Evolutionary conservation across 1,140 invertebrate genomes (phyloP).

Genomic region (Pogonognathellus flavescens): DNA sequence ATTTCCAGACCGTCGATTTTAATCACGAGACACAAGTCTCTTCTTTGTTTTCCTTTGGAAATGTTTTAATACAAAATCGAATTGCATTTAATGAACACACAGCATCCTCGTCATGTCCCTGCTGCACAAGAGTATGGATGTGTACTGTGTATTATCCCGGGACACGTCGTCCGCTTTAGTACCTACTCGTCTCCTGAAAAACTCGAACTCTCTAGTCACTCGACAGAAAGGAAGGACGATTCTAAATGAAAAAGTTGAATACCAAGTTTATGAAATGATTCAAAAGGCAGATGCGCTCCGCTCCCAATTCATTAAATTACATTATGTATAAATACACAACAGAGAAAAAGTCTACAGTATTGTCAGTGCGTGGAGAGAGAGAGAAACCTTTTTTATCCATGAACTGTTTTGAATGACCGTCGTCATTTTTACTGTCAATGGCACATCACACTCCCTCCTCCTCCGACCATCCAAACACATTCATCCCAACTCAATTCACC

Average conservation of each 20-base stretch:
- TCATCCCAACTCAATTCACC: neutral
- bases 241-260: constrained; percentile 18
- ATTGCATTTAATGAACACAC: neutral
- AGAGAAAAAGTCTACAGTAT: constrained; percentile 3
- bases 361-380: neutral
- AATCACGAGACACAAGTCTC: constrained; percentile 27
- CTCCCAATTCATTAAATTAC: constrained; percentile 13
- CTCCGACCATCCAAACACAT: neutral
- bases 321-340: neutral
- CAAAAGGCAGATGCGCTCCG: constrained; percentile 42
- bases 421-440: constrained; percentile 24
- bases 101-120: neutral
- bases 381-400: constrained; percentile 25
- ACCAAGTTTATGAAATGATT: constrained; percentile 1
- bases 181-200: neutral
- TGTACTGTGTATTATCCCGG: neutral
- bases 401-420: constrained; percentile 37
- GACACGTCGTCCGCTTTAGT: neutral
- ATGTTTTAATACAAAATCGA: constrained; percentile 1
- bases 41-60: constrained; percentile 39
- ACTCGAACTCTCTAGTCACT: neutral
- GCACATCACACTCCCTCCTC: neutral
- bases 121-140: neutral
- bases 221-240: constrained; percentile 21
- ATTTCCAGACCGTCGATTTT: constrained; percentile 51